Conservation (phyloP, 2,113 vertebrate species). For the Thamnophis sirtalis region DNA sequence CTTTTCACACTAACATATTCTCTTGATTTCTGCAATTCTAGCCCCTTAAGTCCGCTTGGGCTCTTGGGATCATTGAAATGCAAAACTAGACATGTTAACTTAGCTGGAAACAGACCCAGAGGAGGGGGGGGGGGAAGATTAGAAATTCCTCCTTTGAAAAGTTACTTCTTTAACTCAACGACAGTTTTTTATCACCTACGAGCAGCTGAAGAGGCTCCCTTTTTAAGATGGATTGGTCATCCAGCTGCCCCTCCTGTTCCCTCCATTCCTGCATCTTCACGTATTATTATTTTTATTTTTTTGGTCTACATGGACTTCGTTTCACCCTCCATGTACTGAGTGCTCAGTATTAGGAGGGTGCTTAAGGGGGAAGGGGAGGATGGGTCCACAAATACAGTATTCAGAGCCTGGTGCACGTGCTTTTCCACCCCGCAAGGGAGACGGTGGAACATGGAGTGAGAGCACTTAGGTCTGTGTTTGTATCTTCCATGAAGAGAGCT, state of each 20-base stretch:
- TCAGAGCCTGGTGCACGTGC: constrained; percentile 30
- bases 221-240: constrained; percentile 70
- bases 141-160: neutral
- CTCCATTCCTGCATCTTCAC: constrained; percentile 36
- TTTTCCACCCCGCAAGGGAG: constrained; percentile 20
- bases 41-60: neutral
- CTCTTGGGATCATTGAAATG: neutral
- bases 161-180: constrained; percentile 67
- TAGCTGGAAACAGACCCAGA: neutral
- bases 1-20: neutral
- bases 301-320: constrained; percentile 10
- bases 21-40: neutral
- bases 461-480: constrained; percentile 48
- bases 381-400: constrained; percentile 11
- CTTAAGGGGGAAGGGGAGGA: constrained; percentile 17
- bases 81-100: neutral
- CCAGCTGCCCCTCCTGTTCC: constrained; percentile 30
- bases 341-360: constrained; percentile 34
- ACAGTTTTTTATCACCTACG: constrained; percentile 97
- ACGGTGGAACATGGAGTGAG: neutral
- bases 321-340: constrained; percentile 22
- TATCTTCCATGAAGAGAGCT: constrained; percentile 76
- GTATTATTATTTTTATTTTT: constrained; percentile 31
- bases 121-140: neutral
- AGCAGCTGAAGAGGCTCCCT: constrained; percentile 91